Evolutionary conservation across 2,113 vertebrate species (phyloP).

Genomic region (Opisthocomus hoazin): DNA sequence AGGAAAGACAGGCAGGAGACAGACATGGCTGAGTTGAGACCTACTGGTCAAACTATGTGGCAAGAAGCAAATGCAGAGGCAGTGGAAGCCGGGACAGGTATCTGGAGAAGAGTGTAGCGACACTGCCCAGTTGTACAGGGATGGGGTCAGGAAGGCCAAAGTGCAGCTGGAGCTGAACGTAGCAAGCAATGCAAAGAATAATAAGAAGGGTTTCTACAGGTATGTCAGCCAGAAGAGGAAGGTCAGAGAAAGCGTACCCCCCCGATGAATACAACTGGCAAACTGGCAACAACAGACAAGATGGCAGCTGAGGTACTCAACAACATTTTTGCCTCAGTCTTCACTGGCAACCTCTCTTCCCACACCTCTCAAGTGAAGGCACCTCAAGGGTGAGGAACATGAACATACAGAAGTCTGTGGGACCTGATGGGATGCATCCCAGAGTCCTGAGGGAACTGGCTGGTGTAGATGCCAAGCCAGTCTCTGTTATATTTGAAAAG

Average conservation of each 20-base stretch:
- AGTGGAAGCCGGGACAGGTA: not conserved
- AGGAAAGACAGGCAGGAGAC: not conserved
- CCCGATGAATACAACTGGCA: not conserved
- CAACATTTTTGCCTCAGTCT: not conserved
- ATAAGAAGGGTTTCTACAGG: not conserved
- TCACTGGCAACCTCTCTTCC: not conserved
- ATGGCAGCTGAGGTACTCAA: not conserved
- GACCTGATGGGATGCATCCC: not conserved
- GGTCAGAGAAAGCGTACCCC: not conserved
- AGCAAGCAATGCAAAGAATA: not conserved
- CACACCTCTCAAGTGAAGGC: not conserved
- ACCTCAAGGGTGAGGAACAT: not conserved
- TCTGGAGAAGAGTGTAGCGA: not conserved
- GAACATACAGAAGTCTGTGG: not conserved
- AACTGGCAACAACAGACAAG: not conserved
- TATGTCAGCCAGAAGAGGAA: not conserved
- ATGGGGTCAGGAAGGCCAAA: not conserved
- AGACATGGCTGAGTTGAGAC: fast-evolving
- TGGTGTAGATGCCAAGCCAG: not conserved
- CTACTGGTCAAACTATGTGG: not conserved
- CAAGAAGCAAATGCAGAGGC: not conserved
- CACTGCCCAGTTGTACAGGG: fast-evolving
- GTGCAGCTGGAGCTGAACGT: not conserved
- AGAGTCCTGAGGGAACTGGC: not conserved
- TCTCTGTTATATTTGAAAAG: too few species aligned